A percentile compares a stretch with the other conserved stretches of the same genome.
Evolutionary conservation across 1,140 invertebrate species (phyloP).

Genomic region (Probaryconus sp.): DNA sequence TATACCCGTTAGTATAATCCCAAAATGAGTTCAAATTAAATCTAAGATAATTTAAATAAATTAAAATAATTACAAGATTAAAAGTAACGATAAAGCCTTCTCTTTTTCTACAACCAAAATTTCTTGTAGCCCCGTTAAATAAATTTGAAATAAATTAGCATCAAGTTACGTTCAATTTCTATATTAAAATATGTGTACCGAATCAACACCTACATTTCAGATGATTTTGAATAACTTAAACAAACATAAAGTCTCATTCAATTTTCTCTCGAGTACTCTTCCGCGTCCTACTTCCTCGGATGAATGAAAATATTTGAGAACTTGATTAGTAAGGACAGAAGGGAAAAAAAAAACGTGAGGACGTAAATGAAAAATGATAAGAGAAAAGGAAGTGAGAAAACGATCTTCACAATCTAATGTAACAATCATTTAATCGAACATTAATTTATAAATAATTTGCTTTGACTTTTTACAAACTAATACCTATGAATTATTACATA

Average conservation of each 20-base stretch:
- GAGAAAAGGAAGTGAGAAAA: constrained; percentile 42
- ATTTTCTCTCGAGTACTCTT: neutral
- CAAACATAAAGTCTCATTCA: constrained; percentile 4
- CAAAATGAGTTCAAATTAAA: too few species aligned
- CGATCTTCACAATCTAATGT: constrained; percentile 65
- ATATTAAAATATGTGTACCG: too few species aligned
- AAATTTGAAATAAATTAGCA: too few species aligned
- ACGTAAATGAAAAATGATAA: constrained; percentile 47
- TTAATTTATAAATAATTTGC: constrained; percentile 73
- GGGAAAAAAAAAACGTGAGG: constrained; percentile 2
- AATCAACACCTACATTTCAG: too few species aligned
- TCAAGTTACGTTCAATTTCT: too few species aligned
- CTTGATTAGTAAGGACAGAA: constrained; percentile 34
- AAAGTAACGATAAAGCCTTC: too few species aligned
- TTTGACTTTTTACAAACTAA: constrained; percentile 72
- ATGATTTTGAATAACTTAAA: constrained; percentile 8
- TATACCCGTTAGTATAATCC: too few species aligned
- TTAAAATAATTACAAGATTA: too few species aligned
- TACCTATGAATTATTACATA: constrained; percentile 49
- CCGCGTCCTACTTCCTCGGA: constrained; percentile 26
- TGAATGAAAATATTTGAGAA: constrained; percentile 35
- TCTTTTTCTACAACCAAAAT: too few species aligned
- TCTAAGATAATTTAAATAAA: too few species aligned
- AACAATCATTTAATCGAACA: constrained; percentile 76
- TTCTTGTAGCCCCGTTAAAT: too few species aligned